phyloP scores from a whole-genome alignment of 2,888 invertebrate genomes.

The Sipunculus nudus region DNA sequence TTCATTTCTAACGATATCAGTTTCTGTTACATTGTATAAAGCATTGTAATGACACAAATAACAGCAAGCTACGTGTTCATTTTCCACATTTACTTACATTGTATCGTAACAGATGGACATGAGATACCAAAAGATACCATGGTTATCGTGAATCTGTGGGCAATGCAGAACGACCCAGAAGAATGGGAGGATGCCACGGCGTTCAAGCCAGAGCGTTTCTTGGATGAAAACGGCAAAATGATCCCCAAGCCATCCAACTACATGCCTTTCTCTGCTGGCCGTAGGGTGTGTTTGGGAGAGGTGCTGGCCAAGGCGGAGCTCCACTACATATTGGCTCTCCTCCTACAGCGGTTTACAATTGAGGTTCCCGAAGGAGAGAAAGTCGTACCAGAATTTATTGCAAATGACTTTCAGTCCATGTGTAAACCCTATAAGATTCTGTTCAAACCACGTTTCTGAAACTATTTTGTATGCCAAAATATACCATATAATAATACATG shows the following conservation, averaged over 20 bases:
- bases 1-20: too few species aligned
- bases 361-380: slow-evolving; percentile 34
- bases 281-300: slow-evolving; percentile 53
- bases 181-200: slow-evolving; percentile 44
- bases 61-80: too few species aligned
- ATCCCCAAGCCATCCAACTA: slow-evolving; percentile 45
- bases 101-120: too few species aligned
- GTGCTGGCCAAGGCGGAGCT: slow-evolving; percentile 49
- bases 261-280: slow-evolving; percentile 53
- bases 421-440: too few species aligned
- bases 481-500: too few species aligned
- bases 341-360: slow-evolving; percentile 42
- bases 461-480: too few species aligned
- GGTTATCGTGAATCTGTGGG: slow-evolving; percentile 46
- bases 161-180: slow-evolving; percentile 45
- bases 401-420: too few species aligned
- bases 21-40: too few species aligned
- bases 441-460: too few species aligned
- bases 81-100: too few species aligned
- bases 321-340: slow-evolving; percentile 40
- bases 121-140: slow-evolving; percentile 46
- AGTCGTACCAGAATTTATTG: too few species aligned
- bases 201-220: slow-evolving; percentile 50
- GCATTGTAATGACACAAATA: too few species aligned
- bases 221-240: slow-evolving; percentile 46